These are phyloP conservation scores for Upupa epops DNA, from an alignment of 2,113 vertebrate species.

Conservation along the genomic window DNA sequence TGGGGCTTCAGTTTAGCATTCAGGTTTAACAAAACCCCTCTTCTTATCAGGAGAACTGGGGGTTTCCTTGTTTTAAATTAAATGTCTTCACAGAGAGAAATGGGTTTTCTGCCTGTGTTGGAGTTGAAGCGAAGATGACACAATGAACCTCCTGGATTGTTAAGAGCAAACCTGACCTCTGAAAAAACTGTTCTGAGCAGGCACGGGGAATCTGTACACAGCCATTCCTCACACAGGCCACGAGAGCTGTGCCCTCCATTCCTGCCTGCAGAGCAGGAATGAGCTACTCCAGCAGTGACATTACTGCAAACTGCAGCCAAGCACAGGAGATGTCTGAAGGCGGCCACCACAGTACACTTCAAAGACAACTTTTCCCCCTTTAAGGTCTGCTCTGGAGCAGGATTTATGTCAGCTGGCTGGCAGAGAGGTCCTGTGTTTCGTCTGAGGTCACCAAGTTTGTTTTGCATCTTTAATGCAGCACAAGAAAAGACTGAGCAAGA, in stretches of 20 bases:
- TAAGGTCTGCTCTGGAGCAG: background rate
- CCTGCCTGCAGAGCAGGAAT: background rate
- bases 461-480: background rate
- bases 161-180: conserved; percentile 1
- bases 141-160: conserved; percentile 42
- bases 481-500: background rate
- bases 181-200: conserved; percentile 31
- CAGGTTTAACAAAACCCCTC: background rate
- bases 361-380: background rate
- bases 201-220: background rate
- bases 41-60: background rate
- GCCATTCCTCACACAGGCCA: background rate
- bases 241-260: background rate
- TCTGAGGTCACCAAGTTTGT: background rate
- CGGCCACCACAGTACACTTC: background rate
- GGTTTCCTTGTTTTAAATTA: conserved; percentile 51
- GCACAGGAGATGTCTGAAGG: background rate
- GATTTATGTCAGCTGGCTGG: background rate
- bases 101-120: conserved; percentile 27
- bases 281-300: background rate
- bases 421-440: background rate
- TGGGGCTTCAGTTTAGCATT: conserved; percentile 4
- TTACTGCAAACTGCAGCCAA: background rate
- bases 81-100: conserved; percentile 30
- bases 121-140: conserved; percentile 16